Conservation (phyloP, 2,888 invertebrate genomes). For the Thymelicus acteon region DNA sequence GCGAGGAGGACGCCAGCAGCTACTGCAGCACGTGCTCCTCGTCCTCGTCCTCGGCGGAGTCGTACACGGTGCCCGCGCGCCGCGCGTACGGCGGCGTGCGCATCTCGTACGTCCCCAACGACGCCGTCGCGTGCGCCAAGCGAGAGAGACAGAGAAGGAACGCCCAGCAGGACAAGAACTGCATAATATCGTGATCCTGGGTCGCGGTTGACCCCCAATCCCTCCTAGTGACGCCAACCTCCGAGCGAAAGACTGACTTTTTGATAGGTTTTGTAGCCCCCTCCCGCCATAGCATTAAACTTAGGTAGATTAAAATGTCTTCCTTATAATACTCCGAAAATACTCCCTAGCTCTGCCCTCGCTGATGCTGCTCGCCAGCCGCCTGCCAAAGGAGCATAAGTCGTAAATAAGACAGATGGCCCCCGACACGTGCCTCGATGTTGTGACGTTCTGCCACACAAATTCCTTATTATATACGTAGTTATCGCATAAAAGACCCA, state of each 20-base stretch:
- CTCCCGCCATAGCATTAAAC: slow-evolving; percentile 75
- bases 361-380: slow-evolving; percentile 11
- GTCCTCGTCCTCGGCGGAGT: slow-evolving; percentile 94
- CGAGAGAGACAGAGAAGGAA: slow-evolving; percentile 86
- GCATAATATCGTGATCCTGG: slow-evolving; percentile 92
- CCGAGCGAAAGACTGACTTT: slow-evolving; percentile 82
- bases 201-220: slow-evolving; percentile 55
- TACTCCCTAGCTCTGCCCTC: slow-evolving; percentile 35
- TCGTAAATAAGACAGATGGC: slow-evolving; percentile 45
- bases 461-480: slow-evolving; percentile 35
- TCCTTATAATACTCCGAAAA: slow-evolving; percentile 49
- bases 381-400: slow-evolving; percentile 51
- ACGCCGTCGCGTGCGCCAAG: slow-evolving; percentile 93
- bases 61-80: slow-evolving; percentile 93
- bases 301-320: slow-evolving; percentile 54
- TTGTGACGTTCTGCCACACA: slow-evolving; percentile 60
- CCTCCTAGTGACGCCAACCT: slow-evolving; percentile 74
- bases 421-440: slow-evolving; percentile 52
- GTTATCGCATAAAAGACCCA: slow-evolving; percentile 25
- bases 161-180: slow-evolving; percentile 91
- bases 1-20: slow-evolving; percentile 89
- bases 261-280: slow-evolving; percentile 68
- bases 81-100: slow-evolving; percentile 94
- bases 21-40: slow-evolving; percentile 96
- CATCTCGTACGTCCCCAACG: slow-evolving; percentile 97